Percentiles rank a stretch among this genome's conserved stretches.
These are phyloP conservation scores for Calephelis perditalis DNA, from an alignment of 2,888 invertebrate species.

Conservation along the genomic window DNA sequence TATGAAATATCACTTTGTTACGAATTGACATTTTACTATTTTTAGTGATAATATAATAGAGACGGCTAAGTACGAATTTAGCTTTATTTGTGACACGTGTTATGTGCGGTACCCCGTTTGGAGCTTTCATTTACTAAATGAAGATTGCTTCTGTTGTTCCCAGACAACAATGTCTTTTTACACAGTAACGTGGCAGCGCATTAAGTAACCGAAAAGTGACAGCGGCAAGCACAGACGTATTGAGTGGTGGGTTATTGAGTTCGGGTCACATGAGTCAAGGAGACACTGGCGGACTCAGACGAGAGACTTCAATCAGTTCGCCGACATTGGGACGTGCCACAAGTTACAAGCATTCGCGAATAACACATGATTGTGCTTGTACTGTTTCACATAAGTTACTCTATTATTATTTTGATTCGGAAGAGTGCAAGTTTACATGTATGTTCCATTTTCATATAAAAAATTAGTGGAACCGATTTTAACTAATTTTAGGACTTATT, in stretches of 20 bases:
- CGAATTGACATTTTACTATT: no score
- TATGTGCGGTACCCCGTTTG: no score
- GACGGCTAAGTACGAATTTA: no score
- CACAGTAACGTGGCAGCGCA: not conserved
- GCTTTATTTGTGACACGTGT: no score
- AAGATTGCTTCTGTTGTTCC: not conserved
- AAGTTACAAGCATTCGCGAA: constrained; percentile 9
- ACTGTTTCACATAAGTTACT: not conserved
- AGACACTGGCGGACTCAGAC: constrained; percentile 23
- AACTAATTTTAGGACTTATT: no score
- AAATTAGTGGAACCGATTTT: no score
- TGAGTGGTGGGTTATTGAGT: constrained; percentile 18
- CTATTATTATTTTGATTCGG: no score
- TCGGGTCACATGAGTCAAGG: constrained; percentile 24
- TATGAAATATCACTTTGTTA: no score
- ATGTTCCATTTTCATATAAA: no score
- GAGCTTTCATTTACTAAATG: not conserved
- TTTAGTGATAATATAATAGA: no score
- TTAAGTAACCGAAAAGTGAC: constrained; percentile 1
- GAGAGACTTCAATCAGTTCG: constrained; percentile 27
- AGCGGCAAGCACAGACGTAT: not conserved
- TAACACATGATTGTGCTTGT: not conserved
- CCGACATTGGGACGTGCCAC: constrained; percentile 16
- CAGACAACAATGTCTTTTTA: not conserved
- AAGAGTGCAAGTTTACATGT: no score